Base-by-base conservation (phyloP, 1,140 invertebrate genomes). In the Proales similis region DNA sequence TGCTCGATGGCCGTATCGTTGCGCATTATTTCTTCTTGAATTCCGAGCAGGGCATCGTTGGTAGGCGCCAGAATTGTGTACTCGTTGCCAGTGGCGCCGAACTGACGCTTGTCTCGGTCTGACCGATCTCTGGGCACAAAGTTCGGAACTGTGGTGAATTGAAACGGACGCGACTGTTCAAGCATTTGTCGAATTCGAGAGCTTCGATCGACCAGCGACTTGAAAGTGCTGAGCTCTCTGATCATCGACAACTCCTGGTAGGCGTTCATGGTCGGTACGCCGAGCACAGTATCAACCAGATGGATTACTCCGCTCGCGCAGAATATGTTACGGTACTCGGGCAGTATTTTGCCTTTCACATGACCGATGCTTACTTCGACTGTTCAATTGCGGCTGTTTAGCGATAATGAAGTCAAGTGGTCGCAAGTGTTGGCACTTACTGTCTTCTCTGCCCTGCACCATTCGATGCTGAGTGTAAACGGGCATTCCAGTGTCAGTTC, bases 291-390 rank as follows among this genome's bases (percentile, higher is more conserved):
- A 20, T 57, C 51, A 7, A 57, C 36, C 29, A 57, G 32, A 27
- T 57, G 51, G n/a, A 57, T 57, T 19, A 57, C 51, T 11, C 51
- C 51, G 12, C 26, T 42, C 6, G 51, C 51, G 45, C 51, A 57
- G 29, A 42, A 57, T 14, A 57, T 57, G 32, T 57, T 57, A 42
- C 51, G 29, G 27, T 26, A 57, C 11, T 57, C 38, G 12, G 51
- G 51, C 33, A 57, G 32, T 17, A 57, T 57, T 26, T 19, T 29
- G 11, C 51, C 51, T 24, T 57, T 57, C 0, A 57, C 51, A 27
- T 57, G 51, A 12, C 51, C 51, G 45, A 57, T 57, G 29, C 51
- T 57, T 27, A 57, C 22, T 9, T 57, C 38, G 22, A 57, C 32
- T 39, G 30, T 26, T 4, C 45, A 36, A 20, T 57, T 26, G 4